These are phyloP conservation scores for Malurus alboscapulatus DNA, from an alignment of 2,113 vertebrate species.

Conservation along the genomic window DNA sequence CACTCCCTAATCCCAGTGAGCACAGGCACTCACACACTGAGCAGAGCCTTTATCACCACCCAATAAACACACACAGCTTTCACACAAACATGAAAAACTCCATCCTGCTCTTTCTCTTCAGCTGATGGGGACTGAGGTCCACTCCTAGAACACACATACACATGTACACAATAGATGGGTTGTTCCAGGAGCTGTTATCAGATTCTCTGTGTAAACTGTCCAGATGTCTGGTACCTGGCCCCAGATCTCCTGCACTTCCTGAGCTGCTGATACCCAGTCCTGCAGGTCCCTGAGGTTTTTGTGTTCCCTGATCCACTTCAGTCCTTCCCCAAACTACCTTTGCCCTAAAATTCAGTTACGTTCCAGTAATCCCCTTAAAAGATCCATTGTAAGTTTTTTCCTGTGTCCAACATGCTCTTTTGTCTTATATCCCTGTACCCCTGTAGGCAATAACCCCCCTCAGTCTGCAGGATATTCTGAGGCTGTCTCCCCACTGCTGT, in stretches of 20 bases:
- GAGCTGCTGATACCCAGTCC: not conserved
- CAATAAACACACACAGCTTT: not conserved
- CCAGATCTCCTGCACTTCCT: not conserved
- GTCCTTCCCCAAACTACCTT: not conserved
- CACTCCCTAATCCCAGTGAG: not conserved
- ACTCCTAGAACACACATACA: accelerated
- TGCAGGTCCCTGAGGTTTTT: not conserved
- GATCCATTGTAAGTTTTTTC: not conserved
- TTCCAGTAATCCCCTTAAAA: not conserved
- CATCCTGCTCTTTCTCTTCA: not conserved
- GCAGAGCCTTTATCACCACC: not conserved
- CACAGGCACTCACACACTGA: accelerated
- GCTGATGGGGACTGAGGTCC: not conserved
- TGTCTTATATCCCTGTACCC: not conserved
- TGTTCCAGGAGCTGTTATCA: not conserved
- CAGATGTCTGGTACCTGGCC: accelerated
- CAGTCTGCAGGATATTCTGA: not conserved
- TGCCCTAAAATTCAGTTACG: not conserved
- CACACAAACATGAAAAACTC: not conserved
- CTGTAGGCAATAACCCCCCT: not conserved
- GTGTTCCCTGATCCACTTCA: not conserved
- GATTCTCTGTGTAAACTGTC: not conserved
- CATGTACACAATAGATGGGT: accelerated
- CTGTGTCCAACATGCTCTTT: not conserved
- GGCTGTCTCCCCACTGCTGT: not conserved